Evolutionary conservation across 1,140 invertebrate species (phyloP).

Genomic region (Phymorhynchus buccinoides): DNA sequence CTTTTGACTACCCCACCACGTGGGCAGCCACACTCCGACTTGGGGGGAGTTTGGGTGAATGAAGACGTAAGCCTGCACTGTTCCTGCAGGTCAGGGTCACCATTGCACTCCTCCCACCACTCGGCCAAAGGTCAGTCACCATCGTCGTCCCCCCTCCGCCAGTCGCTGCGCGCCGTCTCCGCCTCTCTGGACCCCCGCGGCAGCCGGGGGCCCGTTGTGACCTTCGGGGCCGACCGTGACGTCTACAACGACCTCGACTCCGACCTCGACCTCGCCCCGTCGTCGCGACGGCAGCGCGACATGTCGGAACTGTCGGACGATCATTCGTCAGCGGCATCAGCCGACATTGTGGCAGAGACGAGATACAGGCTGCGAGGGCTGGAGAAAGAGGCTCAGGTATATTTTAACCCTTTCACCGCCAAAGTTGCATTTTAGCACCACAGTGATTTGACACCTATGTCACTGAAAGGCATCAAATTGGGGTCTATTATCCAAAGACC

Average conservation of each 20-base stretch:
- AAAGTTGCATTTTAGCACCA: too few relatives aligned
- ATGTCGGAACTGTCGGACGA: constrained; percentile 50
- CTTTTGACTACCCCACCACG: too few relatives aligned
- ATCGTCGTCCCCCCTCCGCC: neutral
- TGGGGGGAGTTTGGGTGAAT: too few relatives aligned
- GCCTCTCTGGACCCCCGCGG: constrained; percentile 34
- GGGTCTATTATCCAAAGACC: too few relatives aligned
- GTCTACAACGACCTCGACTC: constrained; percentile 64
- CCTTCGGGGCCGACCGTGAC: constrained; percentile 52
- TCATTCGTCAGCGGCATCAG: constrained; percentile 61
- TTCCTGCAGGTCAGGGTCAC: constrained; percentile 8
- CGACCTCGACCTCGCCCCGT: constrained; percentile 48
- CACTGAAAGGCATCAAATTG: too few relatives aligned
- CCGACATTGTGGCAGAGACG: constrained; percentile 65
- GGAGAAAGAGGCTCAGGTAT: constrained; percentile 68
- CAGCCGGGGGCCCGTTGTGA: constrained; percentile 8
- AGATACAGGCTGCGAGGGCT: constrained; percentile 66
- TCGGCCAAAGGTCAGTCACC: too few relatives aligned
- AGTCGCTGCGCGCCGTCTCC: neutral
- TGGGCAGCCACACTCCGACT: too few relatives aligned
- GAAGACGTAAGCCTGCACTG: neutral
- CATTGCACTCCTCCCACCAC: neutral
- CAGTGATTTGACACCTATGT: too few relatives aligned
- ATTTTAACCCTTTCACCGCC: too few relatives aligned
- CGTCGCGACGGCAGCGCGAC: neutral